Percentiles rank a stretch among this genome's conserved stretches.
Conservation (phyloP, 2,888 invertebrate genomes). For the Conistra vaccinii region DNA sequence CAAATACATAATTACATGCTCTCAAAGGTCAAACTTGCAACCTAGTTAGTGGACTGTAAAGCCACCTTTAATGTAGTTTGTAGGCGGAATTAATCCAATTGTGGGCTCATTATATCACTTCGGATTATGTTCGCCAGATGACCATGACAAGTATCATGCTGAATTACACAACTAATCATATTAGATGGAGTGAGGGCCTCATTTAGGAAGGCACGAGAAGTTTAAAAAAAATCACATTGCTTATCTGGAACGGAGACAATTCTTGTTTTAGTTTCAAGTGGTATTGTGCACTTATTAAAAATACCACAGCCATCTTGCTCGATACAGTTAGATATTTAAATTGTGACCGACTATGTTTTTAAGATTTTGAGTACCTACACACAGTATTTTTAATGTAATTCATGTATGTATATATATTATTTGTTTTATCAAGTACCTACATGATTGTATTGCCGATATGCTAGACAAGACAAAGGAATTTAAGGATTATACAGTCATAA, state of each 20-base stretch:
- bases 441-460: background rate
- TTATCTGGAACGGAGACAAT: background rate
- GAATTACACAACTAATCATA: conserved; percentile 33
- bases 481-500: conserved; percentile 2
- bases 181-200: background rate
- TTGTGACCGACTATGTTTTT: background rate
- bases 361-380: background rate
- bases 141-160: background rate
- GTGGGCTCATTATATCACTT: conserved; percentile 10
- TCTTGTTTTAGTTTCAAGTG: background rate
- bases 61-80: conserved; percentile 5
- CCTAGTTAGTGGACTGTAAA: conserved; percentile 2
- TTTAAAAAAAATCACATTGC: background rate
- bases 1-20: background rate
- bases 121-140: conserved; percentile 8
- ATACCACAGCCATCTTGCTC: conserved; percentile 1
- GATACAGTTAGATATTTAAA: background rate
- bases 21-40: conserved; percentile 16
- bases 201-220: background rate
- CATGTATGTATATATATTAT: background rate
- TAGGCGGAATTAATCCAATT: conserved; percentile 26
- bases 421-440: background rate
- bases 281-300: background rate
- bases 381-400: background rate
- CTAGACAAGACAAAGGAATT: conserved; percentile 2